A percentile compares a stretch with the other conserved stretches of the same genome.
Evolutionary conservation across 2,113 vertebrate genomes (phyloP).

Genomic region (Progne subis): DNA sequence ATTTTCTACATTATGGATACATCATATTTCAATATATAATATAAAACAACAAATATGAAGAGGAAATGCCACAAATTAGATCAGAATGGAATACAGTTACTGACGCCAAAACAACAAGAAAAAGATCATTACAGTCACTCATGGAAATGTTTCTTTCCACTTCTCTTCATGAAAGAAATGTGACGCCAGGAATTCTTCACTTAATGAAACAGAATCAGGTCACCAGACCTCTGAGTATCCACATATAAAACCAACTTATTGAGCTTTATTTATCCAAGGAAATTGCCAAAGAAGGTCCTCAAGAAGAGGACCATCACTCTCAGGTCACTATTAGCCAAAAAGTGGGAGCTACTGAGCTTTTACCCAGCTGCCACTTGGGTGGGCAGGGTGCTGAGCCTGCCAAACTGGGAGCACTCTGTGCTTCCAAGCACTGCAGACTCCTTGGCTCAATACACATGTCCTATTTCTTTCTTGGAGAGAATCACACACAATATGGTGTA

Average conservation of each 20-base stretch:
- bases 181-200: not conserved
- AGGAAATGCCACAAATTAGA: constrained; percentile 53
- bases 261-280: not conserved
- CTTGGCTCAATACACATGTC: not conserved
- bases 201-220: not conserved
- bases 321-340: not conserved
- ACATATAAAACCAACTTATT: not conserved
- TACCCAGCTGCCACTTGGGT: not conserved
- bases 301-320: not conserved
- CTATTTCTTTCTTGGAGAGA: not conserved
- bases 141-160: not conserved
- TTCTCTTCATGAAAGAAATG: not conserved
- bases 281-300: not conserved
- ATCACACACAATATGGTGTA: rapidly evolving
- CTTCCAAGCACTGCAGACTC: not conserved
- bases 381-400: not conserved
- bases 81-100: constrained; percentile 15
- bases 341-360: not conserved
- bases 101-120: not conserved
- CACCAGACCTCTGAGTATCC: not conserved
- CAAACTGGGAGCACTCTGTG: not conserved
- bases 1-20: constrained; percentile 16
- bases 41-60: constrained; percentile 43
- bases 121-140: not conserved
- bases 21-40: constrained; percentile 47